These are phyloP conservation scores for Arctocebus calabarensis DNA, from an alignment of 2,797 vertebrate genomes.

Conservation along the genomic window DNA sequence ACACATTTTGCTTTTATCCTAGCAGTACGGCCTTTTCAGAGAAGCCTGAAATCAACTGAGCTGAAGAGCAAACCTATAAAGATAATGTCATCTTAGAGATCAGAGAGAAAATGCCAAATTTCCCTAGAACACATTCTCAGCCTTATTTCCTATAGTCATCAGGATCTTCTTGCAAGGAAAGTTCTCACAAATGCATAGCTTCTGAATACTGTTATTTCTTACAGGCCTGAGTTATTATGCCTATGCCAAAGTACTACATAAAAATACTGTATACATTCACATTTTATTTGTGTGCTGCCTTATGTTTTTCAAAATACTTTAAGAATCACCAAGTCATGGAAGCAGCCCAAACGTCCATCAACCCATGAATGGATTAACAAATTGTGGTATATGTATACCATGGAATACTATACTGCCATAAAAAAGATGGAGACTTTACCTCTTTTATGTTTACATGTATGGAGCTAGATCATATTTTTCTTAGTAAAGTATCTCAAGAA, in stretches of 20 bases:
- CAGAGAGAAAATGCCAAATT: not conserved
- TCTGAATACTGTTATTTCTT: not conserved
- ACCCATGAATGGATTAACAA: no score
- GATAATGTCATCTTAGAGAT: not conserved
- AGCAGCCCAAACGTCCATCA: no score
- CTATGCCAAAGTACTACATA: not conserved
- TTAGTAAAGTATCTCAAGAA: no score
- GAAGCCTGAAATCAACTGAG: not conserved
- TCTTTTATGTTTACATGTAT: no score
- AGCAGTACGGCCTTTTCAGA: not conserved
- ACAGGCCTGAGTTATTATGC: not conserved
- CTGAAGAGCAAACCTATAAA: slow-evolving; percentile 2
- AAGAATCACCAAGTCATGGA: not conserved
- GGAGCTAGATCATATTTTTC: no score
- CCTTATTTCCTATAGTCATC: not conserved
- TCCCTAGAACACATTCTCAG: not conserved
- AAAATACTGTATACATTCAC: not conserved
- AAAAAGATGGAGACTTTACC: no score
- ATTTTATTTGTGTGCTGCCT: not conserved
- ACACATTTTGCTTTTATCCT: not conserved
- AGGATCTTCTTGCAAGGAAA: not conserved
- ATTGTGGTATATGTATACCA: no score
- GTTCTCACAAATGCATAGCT: not conserved
- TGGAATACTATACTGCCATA: no score
- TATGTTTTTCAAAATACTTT: slow-evolving; percentile 30